Percentiles rank a stretch among this genome's conserved stretches.
These are phyloP conservation scores for Synergus japonicus DNA, from an alignment of 2,888 invertebrate species.

Conservation along the genomic window DNA sequence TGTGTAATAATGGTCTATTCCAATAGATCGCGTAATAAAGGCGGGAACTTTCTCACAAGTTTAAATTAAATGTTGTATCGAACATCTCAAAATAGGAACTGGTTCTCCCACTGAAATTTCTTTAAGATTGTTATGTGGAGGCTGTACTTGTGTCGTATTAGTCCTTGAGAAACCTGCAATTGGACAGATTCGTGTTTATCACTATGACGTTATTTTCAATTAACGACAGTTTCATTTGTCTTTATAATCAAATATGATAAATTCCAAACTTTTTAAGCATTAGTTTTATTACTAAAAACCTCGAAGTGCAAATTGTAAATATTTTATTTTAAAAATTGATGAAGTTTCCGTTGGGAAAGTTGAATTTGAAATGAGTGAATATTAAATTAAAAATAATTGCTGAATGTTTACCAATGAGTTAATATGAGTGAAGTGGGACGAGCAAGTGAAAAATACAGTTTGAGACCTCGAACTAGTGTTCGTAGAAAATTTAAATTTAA, in stretches of 20 bases:
- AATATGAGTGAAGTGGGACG: constrained; percentile 14
- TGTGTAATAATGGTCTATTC: neutral
- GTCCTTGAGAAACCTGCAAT: constrained; percentile 39
- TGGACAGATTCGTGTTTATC: constrained; percentile 16
- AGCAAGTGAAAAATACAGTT: constrained; percentile 75
- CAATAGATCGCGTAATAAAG: neutral
- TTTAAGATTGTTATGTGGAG: constrained; percentile 45
- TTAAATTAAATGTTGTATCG: constrained; percentile 21
- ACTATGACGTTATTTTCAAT: constrained; percentile 22
- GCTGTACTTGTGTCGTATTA: constrained; percentile 24
- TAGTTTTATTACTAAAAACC: neutral
- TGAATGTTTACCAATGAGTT: neutral
- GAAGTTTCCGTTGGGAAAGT: neutral
- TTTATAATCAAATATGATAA: neutral
- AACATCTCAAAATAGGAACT: constrained; percentile 44
- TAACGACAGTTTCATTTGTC: neutral
- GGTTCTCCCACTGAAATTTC: constrained; percentile 53
- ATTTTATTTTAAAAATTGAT: neutral
- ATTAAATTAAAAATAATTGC: neutral
- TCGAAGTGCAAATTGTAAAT: neutral
- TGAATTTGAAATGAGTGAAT: neutral
- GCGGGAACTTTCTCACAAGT: constrained; percentile 8
- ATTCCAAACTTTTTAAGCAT: neutral
- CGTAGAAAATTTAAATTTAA: constrained; percentile 30
- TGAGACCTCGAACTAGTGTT: constrained; percentile 59